Evolutionary conservation across 2,797 vertebrate genomes (phyloP), one percentile per base, ranked within the genome.

Genomic region (Cephalopachus bancanus): DNA sequence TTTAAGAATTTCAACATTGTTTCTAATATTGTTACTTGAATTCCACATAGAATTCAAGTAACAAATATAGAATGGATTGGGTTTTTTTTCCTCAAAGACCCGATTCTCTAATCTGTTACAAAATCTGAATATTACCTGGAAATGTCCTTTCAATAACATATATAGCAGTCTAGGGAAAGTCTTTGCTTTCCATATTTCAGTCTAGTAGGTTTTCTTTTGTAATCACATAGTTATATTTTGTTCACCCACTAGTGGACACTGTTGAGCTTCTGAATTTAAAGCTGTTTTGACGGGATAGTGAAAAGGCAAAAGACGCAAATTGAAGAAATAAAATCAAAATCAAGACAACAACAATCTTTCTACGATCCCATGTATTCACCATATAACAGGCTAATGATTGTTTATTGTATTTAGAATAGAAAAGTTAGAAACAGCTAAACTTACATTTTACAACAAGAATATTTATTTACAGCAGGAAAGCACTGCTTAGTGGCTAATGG

Each of bases 171-270:
- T 94, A n/a, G 53, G 94, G 44, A 80, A 92, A 92, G 71, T 90
- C 65, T 86, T 62, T 74, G 30, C 37, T 49, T 53, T 30, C 49
- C 51, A 26, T 6, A 75, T 93, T 94, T 93, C 53, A 71, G 57
- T 59, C 55, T 65, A 87, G 17, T 2, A 75, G 26, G 0, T 84
- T 92, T 97, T 90, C 62, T 67, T 80, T 72, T n/a, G n/a, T 72
- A 75, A 88, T 83, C 59, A 81, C n/a, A 51, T 86, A 79, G 92
- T 90, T 94, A 83, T 97, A 83, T 76, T 65, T 11, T 8, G 76
- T 96, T 95, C 9, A 3, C 9, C 97, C 97, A 98, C 97, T 97
- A 97, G 97, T 96, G 97, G 96, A 84, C 96, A 97, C 97, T 97
- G 96, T 98, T 97, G 97, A 91, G 93, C 97, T 97, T 97, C 81